Conservation (phyloP, 2,113 vertebrate genomes). For the Turdus rufiventris region DNA sequence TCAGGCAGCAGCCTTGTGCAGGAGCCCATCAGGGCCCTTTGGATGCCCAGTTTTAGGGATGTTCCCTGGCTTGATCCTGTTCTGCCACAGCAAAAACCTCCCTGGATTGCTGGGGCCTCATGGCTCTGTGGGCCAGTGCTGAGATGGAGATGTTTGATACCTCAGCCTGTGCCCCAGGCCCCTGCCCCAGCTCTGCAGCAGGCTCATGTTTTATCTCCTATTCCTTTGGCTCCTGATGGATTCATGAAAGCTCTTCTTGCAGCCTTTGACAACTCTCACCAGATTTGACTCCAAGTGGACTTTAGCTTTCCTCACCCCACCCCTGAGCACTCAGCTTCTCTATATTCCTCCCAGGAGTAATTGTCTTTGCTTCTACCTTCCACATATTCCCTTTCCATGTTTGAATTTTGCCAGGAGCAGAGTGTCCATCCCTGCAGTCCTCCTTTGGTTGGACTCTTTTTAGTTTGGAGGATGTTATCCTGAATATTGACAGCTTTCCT, state of each 20-base stretch:
- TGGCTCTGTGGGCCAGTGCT: neutral
- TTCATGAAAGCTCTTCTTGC: neutral
- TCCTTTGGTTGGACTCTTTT: neutral
- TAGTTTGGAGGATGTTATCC: neutral
- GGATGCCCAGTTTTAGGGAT: too few relatives aligned
- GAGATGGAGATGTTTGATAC: neutral
- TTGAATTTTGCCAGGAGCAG: neutral
- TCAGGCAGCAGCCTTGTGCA: neutral
- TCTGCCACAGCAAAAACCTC: neutral
- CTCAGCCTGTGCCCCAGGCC: neutral
- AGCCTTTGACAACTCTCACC: neutral
- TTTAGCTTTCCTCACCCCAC: neutral
- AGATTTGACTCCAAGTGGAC: neutral
- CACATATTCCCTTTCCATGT: neutral
- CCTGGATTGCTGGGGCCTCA: neutral
- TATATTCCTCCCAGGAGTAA: neutral
- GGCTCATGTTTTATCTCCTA: fast-evolving
- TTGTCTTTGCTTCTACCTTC: neutral
- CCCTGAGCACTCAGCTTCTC: neutral
- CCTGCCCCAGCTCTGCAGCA: neutral
- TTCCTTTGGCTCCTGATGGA: neutral
- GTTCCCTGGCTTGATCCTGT: fast-evolving
- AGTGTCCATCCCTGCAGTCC: neutral
- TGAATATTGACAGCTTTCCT: neutral
- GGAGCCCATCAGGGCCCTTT: neutral